Evolutionary conservation across 2,888 invertebrate genomes (phyloP).

Genomic region (Zygothrica quintamaculata): DNA sequence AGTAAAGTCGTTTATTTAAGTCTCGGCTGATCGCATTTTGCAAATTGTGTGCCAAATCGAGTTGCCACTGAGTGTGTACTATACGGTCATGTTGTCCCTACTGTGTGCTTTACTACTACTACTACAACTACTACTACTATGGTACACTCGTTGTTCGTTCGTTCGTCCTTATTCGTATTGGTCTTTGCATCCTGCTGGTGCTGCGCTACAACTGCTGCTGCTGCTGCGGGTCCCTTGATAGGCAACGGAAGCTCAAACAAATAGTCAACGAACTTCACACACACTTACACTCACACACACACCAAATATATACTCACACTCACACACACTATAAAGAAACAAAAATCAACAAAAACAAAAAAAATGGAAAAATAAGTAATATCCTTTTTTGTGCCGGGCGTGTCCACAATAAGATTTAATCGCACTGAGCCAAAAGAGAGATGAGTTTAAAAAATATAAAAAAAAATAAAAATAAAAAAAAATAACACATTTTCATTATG

Average conservation of each 20-base stretch:
- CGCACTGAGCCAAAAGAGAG: conserved; percentile 42
- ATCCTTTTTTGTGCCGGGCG: conserved; percentile 54
- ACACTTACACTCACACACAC: conserved; percentile 16
- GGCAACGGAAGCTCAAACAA: conserved; percentile 64
- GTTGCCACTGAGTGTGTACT: conserved; percentile 22
- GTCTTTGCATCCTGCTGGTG: conserved; percentile 32
- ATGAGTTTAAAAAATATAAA: conserved; percentile 29
- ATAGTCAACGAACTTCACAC: conserved; percentile 39
- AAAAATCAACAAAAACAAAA: conserved; percentile 12
- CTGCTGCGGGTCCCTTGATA: conserved; percentile 43
- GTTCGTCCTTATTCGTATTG: not conserved
- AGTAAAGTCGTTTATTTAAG: conserved; percentile 43
- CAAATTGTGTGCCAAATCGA: conserved; percentile 63
- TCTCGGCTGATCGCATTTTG: conserved; percentile 50
- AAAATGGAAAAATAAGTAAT: conserved; percentile 47
- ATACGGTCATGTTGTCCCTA: conserved; percentile 10
- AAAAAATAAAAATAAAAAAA: not conserved
- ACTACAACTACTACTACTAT: not conserved
- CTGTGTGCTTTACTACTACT: not conserved
- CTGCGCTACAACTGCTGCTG: conserved; percentile 4
- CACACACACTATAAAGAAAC: not conserved
- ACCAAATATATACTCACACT: too few relatives aligned
- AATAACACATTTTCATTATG: conserved; percentile 62
- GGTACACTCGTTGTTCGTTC: too few relatives aligned
- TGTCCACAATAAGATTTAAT: conserved; percentile 64